These are phyloP conservation scores for Lasioglossum zephyrum DNA, from an alignment of 2,888 invertebrate genomes.

Conservation along the genomic window DNA sequence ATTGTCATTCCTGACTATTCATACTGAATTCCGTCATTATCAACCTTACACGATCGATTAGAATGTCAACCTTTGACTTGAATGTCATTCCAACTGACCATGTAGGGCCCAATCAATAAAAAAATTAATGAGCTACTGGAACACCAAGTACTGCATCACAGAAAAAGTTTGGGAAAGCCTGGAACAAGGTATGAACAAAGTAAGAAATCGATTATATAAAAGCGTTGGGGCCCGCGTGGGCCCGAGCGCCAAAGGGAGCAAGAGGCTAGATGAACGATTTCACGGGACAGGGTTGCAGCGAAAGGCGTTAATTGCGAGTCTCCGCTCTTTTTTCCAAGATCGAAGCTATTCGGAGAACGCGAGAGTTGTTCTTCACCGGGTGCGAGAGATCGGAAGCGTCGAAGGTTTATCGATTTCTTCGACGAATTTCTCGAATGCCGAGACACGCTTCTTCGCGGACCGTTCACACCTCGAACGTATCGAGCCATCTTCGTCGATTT, in stretches of 20 bases:
- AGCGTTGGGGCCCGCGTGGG: not conserved
- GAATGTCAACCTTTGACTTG: too few relatives aligned
- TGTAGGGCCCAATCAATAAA: not conserved
- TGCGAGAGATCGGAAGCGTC: conserved; percentile 48
- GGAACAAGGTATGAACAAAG: not conserved
- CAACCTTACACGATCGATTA: too few relatives aligned
- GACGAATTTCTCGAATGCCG: conserved; percentile 70
- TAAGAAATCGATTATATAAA: not conserved
- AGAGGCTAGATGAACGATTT: not conserved
- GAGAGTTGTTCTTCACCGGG: conserved; percentile 37
- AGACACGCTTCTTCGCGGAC: conserved; percentile 62
- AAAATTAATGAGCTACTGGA: not conserved
- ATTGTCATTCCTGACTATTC: too few relatives aligned
- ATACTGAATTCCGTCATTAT: too few relatives aligned
- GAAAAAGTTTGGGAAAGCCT: too few relatives aligned
- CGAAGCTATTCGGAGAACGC: conserved; percentile 45
- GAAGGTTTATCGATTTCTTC: conserved; percentile 69
- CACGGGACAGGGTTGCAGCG: not conserved
- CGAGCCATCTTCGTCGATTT: conserved; percentile 62
- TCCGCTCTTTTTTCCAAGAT: not conserved
- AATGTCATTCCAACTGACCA: too few relatives aligned
- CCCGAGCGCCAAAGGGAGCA: not conserved
- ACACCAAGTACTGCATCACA: not conserved
- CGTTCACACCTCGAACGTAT: conserved; percentile 67
- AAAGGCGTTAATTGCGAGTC: conserved; percentile 27